Base-by-base conservation (phyloP, 2,113 vertebrate genomes). In the Empidonax traillii region DNA sequence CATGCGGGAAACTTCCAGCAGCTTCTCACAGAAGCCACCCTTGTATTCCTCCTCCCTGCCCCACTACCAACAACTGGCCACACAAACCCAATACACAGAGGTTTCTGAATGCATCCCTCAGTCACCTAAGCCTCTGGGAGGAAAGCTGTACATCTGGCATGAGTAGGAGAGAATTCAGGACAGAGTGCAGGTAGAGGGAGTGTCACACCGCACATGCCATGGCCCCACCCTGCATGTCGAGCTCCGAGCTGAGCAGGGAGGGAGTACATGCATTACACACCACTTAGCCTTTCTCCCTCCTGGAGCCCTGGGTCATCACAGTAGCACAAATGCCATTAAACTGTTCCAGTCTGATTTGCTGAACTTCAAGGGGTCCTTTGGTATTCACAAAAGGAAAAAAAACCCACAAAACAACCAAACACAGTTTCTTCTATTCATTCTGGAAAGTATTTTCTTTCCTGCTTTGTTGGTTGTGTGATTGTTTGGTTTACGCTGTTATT, bases 361-460 rank as follows among this genome's bases (percentile, higher is more conserved):
- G 89, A 72, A 79, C 44, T 72, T 79, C 53, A 79, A 19, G 28
- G 7, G 9, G 15, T 68, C 69, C 49, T 89, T 68, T 72, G 62
- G 25, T 73, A 95, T 65, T 93, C 76, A 86, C 31, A 37, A 59
- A 80, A 56, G 25, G 5, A 16, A 41, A 41, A 39, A 63, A 41
- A 41, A 35, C 35, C 35, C 16, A 4, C 19, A 14, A 27, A 37
- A 17, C 25, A n/a, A 46, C 17, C 44, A 46, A 44, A 44, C 8
- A 30, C 20, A 62, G 9, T 85, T 85, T 94, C 52, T 92, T 69
- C 80, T 39, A 65, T 89, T 94, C 53, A 68, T 76, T 84, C 69
- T 68, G 56, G 73, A 81, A 95, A 88, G 33, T 59, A 75, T 96
- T 95, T 93, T 84, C 86, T 78, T 91, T 74, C 81, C 47, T 83